Evolutionary conservation across 2,797 vertebrate genomes (phyloP).

Genomic region (Sebastes nivosus): DNA sequence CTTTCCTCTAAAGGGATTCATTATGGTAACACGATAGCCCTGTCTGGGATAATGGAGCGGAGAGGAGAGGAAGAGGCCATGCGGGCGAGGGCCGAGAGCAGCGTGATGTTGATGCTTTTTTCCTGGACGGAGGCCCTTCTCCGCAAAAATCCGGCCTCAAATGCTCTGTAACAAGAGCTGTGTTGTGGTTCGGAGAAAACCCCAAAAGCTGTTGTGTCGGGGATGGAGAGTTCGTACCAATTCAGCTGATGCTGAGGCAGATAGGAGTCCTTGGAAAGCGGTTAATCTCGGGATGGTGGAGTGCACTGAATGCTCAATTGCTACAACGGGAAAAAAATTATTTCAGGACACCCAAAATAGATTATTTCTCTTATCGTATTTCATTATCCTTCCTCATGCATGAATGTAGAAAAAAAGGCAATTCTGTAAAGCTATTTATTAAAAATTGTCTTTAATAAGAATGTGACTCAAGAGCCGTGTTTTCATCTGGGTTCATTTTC

Average conservation of each 20-base stretch:
- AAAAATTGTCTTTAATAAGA: constrained; percentile 8
- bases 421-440: constrained; percentile 7
- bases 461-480: background rate
- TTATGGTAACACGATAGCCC: constrained; percentile 73
- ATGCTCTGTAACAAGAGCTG: constrained; percentile 59
- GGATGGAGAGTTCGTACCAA: constrained; percentile 8
- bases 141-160: constrained; percentile 55
- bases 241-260: constrained; percentile 43
- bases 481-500: constrained; percentile 43
- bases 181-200: constrained; percentile 47
- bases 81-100: constrained; percentile 40
- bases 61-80: constrained; percentile 58
- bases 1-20: constrained; percentile 70
- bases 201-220: constrained; percentile 37
- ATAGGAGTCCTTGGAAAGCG: constrained; percentile 23
- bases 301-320: background rate
- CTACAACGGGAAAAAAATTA: constrained; percentile 7
- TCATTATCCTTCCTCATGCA: constrained; percentile 9
- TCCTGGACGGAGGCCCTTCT: constrained; percentile 61
- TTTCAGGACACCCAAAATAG: constrained; percentile 20
- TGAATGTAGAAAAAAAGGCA: background rate
- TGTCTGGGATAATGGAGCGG: constrained; percentile 60
- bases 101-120: constrained; percentile 62
- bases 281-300: background rate
- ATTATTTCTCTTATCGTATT: constrained; percentile 28